Percentiles rank a stretch among this genome's conserved stretches.
Evolutionary conservation across 2,797 vertebrate genomes (phyloP).

Genomic region (Melanitta fusca): DNA sequence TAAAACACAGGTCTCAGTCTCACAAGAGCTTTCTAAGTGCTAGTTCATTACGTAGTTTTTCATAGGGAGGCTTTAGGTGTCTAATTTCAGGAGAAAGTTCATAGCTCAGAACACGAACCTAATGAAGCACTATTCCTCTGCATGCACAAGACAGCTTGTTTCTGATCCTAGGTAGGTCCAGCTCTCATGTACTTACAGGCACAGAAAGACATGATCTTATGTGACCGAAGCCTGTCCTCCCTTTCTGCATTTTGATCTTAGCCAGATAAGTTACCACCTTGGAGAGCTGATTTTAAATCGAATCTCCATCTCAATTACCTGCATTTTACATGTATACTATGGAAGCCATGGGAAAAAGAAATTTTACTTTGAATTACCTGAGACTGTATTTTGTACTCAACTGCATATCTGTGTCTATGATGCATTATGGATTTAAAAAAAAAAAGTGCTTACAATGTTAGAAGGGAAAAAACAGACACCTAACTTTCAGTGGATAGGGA

Average conservation of each 20-base stretch:
- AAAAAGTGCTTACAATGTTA: background rate
- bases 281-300: background rate
- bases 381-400: background rate
- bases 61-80: background rate
- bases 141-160: background rate
- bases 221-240: background rate
- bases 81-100: background rate
- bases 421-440: background rate
- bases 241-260: background rate
- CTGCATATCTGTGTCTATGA: background rate
- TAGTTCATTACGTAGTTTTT: background rate
- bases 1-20: background rate
- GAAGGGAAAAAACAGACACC: background rate
- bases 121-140: background rate
- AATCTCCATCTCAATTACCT: background rate
- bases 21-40: background rate
- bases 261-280: background rate
- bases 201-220: background rate
- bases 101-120: background rate
- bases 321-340: background rate
- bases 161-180: background rate
- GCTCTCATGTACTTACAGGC: rapidly evolving
- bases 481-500: background rate
- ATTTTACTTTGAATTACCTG: background rate
- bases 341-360: background rate